These are phyloP conservation scores for Ciconia boyciana DNA, from an alignment of 2,113 vertebrate species.

Conservation along the genomic window DNA sequence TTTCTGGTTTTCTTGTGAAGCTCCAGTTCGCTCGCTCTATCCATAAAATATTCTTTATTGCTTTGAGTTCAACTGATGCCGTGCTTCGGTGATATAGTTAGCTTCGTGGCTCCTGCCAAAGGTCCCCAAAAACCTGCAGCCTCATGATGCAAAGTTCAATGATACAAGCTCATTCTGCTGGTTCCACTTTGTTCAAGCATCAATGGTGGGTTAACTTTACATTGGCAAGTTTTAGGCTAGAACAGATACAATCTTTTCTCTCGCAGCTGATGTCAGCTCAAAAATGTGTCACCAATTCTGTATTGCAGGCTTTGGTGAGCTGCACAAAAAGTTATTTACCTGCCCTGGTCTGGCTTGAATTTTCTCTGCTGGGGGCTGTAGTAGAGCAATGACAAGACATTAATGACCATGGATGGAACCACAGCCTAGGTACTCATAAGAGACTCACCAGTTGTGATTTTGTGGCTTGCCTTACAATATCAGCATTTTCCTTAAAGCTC, in stretches of 20 bases:
- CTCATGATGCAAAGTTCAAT: not conserved
- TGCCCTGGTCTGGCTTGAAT: not conserved
- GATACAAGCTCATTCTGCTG: not conserved
- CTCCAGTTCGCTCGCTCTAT: not conserved
- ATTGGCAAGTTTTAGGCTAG: not conserved
- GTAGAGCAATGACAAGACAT: not conserved
- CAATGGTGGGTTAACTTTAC: not conserved
- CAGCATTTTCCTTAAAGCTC: not conserved
- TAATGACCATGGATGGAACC: not conserved
- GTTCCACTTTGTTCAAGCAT: not conserved
- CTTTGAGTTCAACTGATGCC: not conserved
- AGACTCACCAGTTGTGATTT: not conserved
- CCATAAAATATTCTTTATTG: not conserved
- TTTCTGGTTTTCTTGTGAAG: not conserved
- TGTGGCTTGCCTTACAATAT: not conserved
- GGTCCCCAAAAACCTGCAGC: not conserved
- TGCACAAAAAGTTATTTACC: not conserved
- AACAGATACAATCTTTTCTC: not conserved
- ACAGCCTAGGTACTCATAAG: not conserved
- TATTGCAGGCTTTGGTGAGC: not conserved
- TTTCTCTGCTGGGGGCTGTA: not conserved
- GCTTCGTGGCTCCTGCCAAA: not conserved
- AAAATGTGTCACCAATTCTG: not conserved
- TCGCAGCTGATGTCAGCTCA: not conserved
- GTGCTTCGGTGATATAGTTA: not conserved